Evolutionary conservation across 1,140 invertebrate species (phyloP).

Genomic region (Adelges cooleyi): DNA sequence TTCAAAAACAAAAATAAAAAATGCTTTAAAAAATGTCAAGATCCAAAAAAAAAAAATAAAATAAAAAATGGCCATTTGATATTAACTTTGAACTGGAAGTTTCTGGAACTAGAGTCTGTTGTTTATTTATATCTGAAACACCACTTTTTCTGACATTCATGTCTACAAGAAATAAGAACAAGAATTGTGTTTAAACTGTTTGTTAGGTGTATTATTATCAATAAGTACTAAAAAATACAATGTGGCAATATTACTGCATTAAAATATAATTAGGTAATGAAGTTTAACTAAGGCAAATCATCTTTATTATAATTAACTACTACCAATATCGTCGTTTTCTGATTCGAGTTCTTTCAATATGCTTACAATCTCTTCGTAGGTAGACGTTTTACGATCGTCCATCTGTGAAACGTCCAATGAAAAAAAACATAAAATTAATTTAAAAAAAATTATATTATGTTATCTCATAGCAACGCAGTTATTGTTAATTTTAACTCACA

Average conservation of each 20-base stretch:
- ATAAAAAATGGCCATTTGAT: slow-evolving; percentile 8
- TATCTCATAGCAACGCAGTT: no score
- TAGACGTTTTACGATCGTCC: not conserved
- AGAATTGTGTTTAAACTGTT: no score
- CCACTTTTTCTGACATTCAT: slow-evolving; percentile 23
- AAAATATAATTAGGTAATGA: no score
- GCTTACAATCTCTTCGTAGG: slow-evolving; percentile 10
- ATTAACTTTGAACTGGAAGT: slow-evolving; percentile 26
- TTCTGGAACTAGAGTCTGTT: slow-evolving; percentile 9
- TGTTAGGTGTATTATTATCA: no score
- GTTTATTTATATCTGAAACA: slow-evolving; percentile 20
- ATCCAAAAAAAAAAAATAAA: not conserved
- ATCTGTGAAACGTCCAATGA: not conserved
- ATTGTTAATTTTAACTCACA: not conserved
- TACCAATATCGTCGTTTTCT: slow-evolving; percentile 10
- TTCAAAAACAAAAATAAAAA: not conserved
- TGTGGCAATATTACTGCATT: no score
- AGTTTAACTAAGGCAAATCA: no score
- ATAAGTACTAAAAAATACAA: no score
- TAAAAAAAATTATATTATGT: no score
- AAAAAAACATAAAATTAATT: no score
- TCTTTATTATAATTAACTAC: not conserved
- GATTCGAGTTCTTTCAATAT: slow-evolving; percentile 22
- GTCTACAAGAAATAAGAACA: slow-evolving; percentile 18
- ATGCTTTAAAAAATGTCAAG: not conserved